Evolutionary conservation across 2,888 invertebrate genomes (phyloP), one percentile per base, ranked within the genome.

Genomic region (Drosophila subquinaria): DNA sequence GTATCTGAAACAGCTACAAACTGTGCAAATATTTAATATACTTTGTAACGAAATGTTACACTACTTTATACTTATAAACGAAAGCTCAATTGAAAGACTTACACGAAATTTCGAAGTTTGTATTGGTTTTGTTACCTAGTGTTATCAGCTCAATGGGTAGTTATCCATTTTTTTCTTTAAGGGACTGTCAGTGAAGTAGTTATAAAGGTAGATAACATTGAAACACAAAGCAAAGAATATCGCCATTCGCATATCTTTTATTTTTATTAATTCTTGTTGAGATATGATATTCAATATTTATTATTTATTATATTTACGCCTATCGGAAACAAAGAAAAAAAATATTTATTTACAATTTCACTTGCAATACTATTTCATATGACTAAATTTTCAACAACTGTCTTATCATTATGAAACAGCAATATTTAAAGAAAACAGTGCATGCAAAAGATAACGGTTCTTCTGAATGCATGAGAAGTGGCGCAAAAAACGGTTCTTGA

Each of bases 11-110:
- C 23, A 20, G 42, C 30, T 11, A 20, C 40, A 33, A 35, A 4
- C 43, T 56, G 43, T 43, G 43, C 33, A 33, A 56, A 56, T 56
- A 56, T 56, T 55, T 20, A 42, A 20, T 3, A 11, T 13, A 43
- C 35, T 20, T 42, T 56, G 45, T 45, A 45, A 56, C 33, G 9
- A 6, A 8, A 3, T 10, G 3, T 35, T 45, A 35, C 20, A 35
- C 13, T 13, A 43, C 33, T 20, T 20, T n/a, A 56, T 33, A 45
- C 30, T 33, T 13, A 23, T 23, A 23, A 11, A 43, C 11, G 1
- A 23, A 5, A 23, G 4, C 20, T 1, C 20, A 11, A 4, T 40
- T 9, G 3, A 15, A 17, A n/a, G n/a, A 38, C 35, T 36, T 30
- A 8, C 8, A 27, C 27, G 27, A 27, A 27, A 27, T 27, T 27